phyloP scores from a whole-genome alignment of 2,113 vertebrate species.

The Callospermophilus lateralis region DNA sequence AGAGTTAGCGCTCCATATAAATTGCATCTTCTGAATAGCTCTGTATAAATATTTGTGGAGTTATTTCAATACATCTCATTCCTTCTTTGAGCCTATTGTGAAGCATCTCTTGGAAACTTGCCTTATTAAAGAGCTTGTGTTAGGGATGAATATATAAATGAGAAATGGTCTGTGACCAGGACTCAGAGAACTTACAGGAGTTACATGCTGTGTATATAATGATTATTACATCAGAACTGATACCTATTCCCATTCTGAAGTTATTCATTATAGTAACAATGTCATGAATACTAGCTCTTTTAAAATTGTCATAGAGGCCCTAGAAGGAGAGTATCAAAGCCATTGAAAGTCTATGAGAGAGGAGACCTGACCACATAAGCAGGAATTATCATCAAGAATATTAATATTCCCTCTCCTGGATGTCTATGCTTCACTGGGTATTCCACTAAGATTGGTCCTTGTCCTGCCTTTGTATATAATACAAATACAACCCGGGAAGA shows the following conservation, averaged over 20 bases:
- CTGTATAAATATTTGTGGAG: not conserved
- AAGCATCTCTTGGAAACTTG: not conserved
- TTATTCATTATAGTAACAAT: not conserved
- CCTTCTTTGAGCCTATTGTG: not conserved
- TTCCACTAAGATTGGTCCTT: not conserved
- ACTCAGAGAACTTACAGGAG: not conserved
- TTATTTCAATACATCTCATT: not conserved
- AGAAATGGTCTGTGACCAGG: not conserved
- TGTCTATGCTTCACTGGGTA: too few relatives aligned
- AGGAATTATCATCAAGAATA: too few relatives aligned
- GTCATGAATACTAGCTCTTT: not conserved
- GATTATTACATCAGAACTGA: not conserved
- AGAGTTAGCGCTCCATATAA: not conserved
- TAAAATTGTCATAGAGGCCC: not conserved
- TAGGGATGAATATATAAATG: not conserved
- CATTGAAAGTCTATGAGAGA: not conserved
- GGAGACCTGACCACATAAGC: not conserved
- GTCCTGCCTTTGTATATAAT: rapidly evolving
- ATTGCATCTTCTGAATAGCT: not conserved
- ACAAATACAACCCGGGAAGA: too few relatives aligned
- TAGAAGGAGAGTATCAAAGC: not conserved
- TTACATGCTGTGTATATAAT: not conserved
- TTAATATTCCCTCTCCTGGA: too few relatives aligned
- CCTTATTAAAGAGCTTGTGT: not conserved
- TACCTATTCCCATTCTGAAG: not conserved